phyloP scores from a whole-genome alignment of 2,797 vertebrate genomes.

The Mormyrus proboscirostris region DNA sequence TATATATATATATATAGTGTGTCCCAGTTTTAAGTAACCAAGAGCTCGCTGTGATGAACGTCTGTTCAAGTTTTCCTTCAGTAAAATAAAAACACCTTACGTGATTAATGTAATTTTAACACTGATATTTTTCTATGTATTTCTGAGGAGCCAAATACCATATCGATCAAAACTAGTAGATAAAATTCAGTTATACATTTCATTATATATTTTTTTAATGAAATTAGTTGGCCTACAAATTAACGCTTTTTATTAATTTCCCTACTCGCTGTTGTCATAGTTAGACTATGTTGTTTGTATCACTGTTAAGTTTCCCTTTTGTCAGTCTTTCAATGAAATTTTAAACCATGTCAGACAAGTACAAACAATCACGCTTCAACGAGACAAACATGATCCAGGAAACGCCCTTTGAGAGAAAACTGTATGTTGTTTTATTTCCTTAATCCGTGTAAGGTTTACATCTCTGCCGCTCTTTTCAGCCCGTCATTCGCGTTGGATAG shows the following conservation, averaged over 20 bases:
- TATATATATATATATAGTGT: neutral
- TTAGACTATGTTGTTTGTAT: constrained; percentile 21
- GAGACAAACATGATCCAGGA: constrained; percentile 22
- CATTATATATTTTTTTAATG: neutral
- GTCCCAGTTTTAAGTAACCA: neutral
- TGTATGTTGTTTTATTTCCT: constrained; percentile 17
- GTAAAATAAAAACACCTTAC: neutral
- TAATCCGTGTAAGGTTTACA: constrained; percentile 22
- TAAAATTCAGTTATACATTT: neutral
- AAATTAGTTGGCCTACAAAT: neutral
- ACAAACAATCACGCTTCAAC: constrained; percentile 14
- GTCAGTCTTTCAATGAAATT: constrained; percentile 18
- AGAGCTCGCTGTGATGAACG: neutral
- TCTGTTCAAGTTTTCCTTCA: neutral
- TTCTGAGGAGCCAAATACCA: neutral
- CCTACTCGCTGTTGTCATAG: neutral
- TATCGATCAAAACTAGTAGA: neutral
- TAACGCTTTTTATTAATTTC: constrained; percentile 1
- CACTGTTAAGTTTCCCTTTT: constrained; percentile 15
- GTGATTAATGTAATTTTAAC: neutral
- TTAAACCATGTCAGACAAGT: neutral
- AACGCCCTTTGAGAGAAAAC: constrained; percentile 26
- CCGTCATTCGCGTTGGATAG: neutral
- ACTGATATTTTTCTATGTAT: neutral
- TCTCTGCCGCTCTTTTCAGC: constrained; percentile 18